Base-by-base conservation (phyloP, 2,888 invertebrate species). In the Hyposoter dolosus region DNA sequence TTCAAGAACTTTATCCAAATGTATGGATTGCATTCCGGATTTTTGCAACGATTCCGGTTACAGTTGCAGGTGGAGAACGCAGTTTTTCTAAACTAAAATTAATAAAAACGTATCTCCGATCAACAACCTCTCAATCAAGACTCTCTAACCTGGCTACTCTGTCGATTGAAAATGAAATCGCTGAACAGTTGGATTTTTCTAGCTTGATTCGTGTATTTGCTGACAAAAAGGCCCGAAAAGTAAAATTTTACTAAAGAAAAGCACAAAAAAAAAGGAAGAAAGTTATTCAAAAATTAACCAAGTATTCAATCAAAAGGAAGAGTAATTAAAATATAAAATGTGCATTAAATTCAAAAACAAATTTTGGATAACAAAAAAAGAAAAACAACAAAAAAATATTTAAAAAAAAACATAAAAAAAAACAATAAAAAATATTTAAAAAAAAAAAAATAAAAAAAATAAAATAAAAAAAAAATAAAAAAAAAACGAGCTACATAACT, bases 151-250 rank as follows among this genome's bases (percentile, higher is more conserved):
- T 83, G 19, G 87, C 82, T 50, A 82, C 74, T 28, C 60, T 80
- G 83, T 90, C 91, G 82, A 91, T 90, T 78, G 88, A 91, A 89
- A 89, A 90, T 85, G 60, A 87, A 90, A 88, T 91, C 80, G 90
- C 89, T 35, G 85, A 88, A 88, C 87, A 87, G 77, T 82, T 89
- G 17, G 88, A 90, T 83, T 89, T 89, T 87, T 15, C 45, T 82
- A 80, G 83, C 82, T 78, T 89, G 78, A 90, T 91, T 83, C 85
- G 88, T 87, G 88, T 89, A 76, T 90, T 90, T 82, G 89, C 88
- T 47, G 81, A 87, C 69, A 89, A 83, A 88, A 90, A 89, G 82
- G 89, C 87, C 75, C 85, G 88, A 88, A 90, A 90, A 90, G 88
- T 90, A 69, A 88, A 82, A 75, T 88, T 87, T 85, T 45, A 50